Evolutionary conservation across 1,140 invertebrate genomes (phyloP).

Genomic region (Maniola jurtina): DNA sequence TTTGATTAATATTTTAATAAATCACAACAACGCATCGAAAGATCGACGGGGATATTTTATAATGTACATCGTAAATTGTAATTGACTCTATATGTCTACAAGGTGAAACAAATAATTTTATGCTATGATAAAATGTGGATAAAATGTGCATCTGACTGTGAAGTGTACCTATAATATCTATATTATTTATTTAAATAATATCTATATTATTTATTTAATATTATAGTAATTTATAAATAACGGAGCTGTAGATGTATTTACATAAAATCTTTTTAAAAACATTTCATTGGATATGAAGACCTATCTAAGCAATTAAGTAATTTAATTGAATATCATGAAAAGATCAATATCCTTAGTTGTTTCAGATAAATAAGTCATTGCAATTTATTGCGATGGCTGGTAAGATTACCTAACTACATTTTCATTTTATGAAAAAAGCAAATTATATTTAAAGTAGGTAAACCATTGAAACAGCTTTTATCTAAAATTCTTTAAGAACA

Average conservation of each 20-base stretch:
- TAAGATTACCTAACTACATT: too few species aligned
- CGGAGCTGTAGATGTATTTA: background rate
- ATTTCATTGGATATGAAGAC: background rate
- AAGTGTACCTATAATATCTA: background rate
- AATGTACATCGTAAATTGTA: constrained; percentile 22
- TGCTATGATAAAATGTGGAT: background rate
- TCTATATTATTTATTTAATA: background rate
- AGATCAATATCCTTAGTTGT: background rate
- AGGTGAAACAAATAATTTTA: background rate
- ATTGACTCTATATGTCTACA: constrained; percentile 31
- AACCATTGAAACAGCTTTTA: too few species aligned
- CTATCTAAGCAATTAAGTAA: background rate
- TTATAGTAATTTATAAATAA: background rate
- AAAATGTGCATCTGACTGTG: constrained; percentile 7
- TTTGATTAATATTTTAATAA: constrained; percentile 22
- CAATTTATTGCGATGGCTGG: too few species aligned
- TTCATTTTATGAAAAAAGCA: too few species aligned
- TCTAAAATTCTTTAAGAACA: too few species aligned
- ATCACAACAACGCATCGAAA: constrained; percentile 26
- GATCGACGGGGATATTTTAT: constrained; percentile 21
- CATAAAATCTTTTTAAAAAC: background rate
- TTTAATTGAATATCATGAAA: too few species aligned
- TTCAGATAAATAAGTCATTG: background rate
- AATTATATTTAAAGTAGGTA: too few species aligned
- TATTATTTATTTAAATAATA: too few species aligned